These are phyloP conservation scores for Mamestra brassicae DNA, from an alignment of 2,888 invertebrate genomes.

Conservation along the genomic window DNA sequence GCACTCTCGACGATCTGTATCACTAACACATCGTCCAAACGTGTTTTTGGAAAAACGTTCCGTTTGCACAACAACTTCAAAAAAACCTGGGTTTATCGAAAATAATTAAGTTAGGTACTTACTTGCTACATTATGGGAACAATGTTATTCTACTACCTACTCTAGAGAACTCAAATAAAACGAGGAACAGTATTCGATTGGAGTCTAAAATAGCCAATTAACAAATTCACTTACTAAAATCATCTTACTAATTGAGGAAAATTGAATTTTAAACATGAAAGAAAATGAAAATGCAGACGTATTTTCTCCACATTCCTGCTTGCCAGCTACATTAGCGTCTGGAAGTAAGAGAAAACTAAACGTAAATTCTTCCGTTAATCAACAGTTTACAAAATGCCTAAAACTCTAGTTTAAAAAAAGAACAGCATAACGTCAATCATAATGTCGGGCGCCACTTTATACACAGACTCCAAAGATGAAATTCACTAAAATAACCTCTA, in stretches of 20 bases:
- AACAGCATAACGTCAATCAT: constrained; percentile 86
- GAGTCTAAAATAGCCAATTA: neutral
- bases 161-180: too few relatives aligned
- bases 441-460: constrained; percentile 86
- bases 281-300: constrained; percentile 12
- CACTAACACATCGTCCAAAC: too few relatives aligned
- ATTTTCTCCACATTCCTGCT: constrained; percentile 1
- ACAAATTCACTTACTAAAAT: neutral
- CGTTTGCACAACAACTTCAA: too few relatives aligned
- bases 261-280: constrained; percentile 1
- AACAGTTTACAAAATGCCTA: constrained; percentile 61
- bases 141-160: too few relatives aligned
- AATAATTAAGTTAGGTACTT: too few relatives aligned
- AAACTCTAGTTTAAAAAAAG: constrained; percentile 74
- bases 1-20: too few relatives aligned
- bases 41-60: too few relatives aligned
- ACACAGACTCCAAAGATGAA: constrained; percentile 85
- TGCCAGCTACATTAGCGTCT: constrained; percentile 14
- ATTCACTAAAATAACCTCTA: constrained; percentile 89
- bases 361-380: constrained; percentile 40
- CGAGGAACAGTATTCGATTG: neutral
- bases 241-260: neutral
- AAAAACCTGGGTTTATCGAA: too few relatives aligned
- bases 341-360: constrained; percentile 24
- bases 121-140: too few relatives aligned